phyloP scores from a whole-genome alignment of 2,888 invertebrate species.

The Cheilosia vernalis region DNA sequence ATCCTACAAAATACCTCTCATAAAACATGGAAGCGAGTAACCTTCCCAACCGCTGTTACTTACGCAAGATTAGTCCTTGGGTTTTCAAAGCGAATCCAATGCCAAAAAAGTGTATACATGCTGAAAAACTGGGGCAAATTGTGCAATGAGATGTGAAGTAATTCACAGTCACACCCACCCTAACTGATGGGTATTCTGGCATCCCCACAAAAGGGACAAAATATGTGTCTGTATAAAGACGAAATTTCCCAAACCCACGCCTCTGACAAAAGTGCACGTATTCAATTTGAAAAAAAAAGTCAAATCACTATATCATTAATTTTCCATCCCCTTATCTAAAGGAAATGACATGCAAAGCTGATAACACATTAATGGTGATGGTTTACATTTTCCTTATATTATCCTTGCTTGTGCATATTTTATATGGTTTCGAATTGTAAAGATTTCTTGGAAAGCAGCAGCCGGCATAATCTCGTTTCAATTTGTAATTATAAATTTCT shows the following conservation, averaged over 20 bases:
- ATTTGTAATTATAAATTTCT: not conserved
- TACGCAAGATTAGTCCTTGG: not conserved
- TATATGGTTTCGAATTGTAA: slow-evolving; percentile 11
- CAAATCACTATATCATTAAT: slow-evolving; percentile 11
- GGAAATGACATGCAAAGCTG: slow-evolving; percentile 37
- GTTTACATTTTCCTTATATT: not conserved
- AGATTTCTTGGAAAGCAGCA: not conserved
- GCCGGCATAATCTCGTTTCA: not conserved
- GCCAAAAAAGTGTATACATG: not conserved
- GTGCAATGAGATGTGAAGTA: slow-evolving; percentile 8
- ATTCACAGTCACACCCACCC: not conserved
- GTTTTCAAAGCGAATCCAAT: not conserved
- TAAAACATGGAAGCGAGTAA: too few species aligned
- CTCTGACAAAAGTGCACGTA: not conserved
- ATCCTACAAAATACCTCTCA: too few species aligned
- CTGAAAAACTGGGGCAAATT: not conserved
- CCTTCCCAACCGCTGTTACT: too few species aligned
- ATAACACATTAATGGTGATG: slow-evolving; percentile 16
- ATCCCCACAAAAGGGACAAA: not conserved
- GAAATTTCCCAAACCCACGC: not conserved
- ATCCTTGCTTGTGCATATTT: slow-evolving; percentile 17
- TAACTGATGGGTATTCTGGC: not conserved
- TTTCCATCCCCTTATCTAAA: not conserved
- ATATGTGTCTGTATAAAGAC: not conserved
- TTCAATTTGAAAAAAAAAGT: slow-evolving; percentile 26